Base-by-base conservation (phyloP, 1,140 invertebrate genomes). In the Drosophila yakuba region DNA sequence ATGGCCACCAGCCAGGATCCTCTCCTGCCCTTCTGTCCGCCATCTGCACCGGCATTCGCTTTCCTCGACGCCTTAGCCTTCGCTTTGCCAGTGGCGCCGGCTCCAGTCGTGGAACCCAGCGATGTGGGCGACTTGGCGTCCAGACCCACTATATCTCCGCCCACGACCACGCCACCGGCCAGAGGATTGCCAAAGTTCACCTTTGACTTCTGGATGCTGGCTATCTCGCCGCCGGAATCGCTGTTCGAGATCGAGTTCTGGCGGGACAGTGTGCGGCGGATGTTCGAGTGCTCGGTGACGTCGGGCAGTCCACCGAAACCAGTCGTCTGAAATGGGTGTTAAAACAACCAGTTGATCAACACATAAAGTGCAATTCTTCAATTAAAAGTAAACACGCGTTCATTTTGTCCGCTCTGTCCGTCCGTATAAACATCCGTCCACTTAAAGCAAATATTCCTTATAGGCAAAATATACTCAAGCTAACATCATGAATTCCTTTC, bases 281-380 rank as follows among this genome's bases (percentile, higher is more conserved):
- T 90, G 56, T 92, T 92, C 32, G 91, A 92, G 74, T 92, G 91
- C 61, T 92, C 91, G 72, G 91, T 92, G 41, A 92, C 91, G 67
- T 92, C 91, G 52, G 91, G 91, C 54, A 92, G 67, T 20, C 91
- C 91, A 55, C 91, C 91, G 64, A 92, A 92, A 8, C 91, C 91
- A 43, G 91, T 91, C 63, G 91, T 91, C 91, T 92, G 80, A 36
- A 91, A 39, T 14, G 12, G 12, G 4, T 8, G 32, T 10, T 10
- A 20, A 32, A 32, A 45, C 11, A 2, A 15, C 2, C 15, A 25
- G 39, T 39, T 23, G 7, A 48, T 28, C 7, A 32, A 8, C 32
- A 10, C 7, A 2, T 8, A 8, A 32, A 8, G 7, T 10, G 0
- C 32, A 32, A 10, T 32, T 32, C 32, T 32, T 25, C 4, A 25